phyloP scores from a whole-genome alignment of 2,888 invertebrate genomes.

The Apamea crenata region DNA sequence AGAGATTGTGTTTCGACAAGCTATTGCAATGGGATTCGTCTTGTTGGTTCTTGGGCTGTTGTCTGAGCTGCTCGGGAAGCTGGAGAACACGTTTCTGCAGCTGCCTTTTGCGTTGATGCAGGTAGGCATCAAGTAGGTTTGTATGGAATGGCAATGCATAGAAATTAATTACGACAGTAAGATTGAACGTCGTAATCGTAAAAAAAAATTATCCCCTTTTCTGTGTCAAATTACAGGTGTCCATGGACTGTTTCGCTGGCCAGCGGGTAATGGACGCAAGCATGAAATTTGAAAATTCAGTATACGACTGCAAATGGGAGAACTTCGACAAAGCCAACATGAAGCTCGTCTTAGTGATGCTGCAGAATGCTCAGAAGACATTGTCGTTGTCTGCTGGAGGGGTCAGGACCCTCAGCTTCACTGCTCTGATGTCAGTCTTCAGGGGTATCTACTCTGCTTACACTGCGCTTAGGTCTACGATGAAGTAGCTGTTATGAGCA shows the following conservation, averaged over 20 bases:
- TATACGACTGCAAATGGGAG: slow-evolving; percentile 82
- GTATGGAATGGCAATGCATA: neutral
- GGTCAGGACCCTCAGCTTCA: slow-evolving; percentile 73
- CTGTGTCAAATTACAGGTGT: slow-evolving; percentile 59
- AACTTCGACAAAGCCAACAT: slow-evolving; percentile 77
- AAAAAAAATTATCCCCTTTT: neutral
- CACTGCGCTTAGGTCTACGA: slow-evolving; percentile 76
- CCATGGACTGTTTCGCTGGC: slow-evolving; percentile 79
- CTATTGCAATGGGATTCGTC: slow-evolving; percentile 73
- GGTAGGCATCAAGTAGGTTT: too few species aligned
- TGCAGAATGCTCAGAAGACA: slow-evolving; percentile 78
- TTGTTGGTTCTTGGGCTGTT: slow-evolving; percentile 69
- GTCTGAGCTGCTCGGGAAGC: slow-evolving; percentile 72
- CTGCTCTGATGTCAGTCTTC: slow-evolving; percentile 76
- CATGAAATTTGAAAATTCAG: slow-evolving; percentile 73
- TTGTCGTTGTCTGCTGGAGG: slow-evolving; percentile 80
- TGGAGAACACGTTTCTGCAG: slow-evolving; percentile 76
- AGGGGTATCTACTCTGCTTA: slow-evolving; percentile 80
- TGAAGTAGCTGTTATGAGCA: slow-evolving; percentile 43
- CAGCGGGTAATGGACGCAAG: slow-evolving; percentile 80
- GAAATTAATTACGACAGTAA: neutral
- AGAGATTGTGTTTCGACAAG: slow-evolving; percentile 69
- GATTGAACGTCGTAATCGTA: too few species aligned
- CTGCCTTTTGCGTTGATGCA: slow-evolving; percentile 74
- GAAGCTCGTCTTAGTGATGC: slow-evolving; percentile 76